Base-by-base conservation (phyloP, 92 coral and sea anemone genomes). In the Palythoa grandiflora region DNA sequence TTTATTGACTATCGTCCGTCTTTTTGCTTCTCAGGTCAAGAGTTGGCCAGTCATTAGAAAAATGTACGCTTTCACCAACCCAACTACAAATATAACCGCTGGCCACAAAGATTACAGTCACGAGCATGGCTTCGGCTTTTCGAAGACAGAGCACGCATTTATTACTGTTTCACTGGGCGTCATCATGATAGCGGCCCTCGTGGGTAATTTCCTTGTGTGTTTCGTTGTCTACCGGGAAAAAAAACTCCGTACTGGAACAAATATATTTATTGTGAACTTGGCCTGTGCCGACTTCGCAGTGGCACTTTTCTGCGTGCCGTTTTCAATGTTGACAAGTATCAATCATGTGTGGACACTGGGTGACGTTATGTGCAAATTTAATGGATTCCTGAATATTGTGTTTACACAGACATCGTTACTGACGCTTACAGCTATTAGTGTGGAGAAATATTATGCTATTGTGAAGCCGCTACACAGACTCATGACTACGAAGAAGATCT, bases 231-330 rank as follows among this genome's bases (percentile, higher is more conserved):
- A 90, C 81, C 79, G 92, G 54, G 87, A 87, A 53, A 94, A 91
- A 11, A 78, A 92, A 80, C 92, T 94, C 84, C 95, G 95, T 87
- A 94, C 95, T 89, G 95, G 95, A 79, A 94, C 93, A 37, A 94
- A 94, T 60, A 80, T 89, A 79, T 94, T 90, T 65, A 83, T 94
- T 38, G 85, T 94, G 73, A 94, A 94, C 92, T 91, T 94, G 53
- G 92, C 97, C 65, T 81, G 90, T 50, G 97, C 97, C 3, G 97
- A 94, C 73, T 86, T 94, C 16, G 95, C 93, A 73, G 97, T 94
- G 51, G 97, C 91, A 13, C 61, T 85, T 12, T 72, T 94, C 47
- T 94, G 97, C 78, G 90, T 94, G 91, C 97, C 97, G 35, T 92
- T 94, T 52, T 94, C 97, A 3, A 76, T 94, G 86, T 36, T 90